Percentiles rank a stretch among this genome's conserved stretches.
Evolutionary conservation across 2,888 invertebrate genomes (phyloP).

Genomic region (Agapetus fuscipes): DNA sequence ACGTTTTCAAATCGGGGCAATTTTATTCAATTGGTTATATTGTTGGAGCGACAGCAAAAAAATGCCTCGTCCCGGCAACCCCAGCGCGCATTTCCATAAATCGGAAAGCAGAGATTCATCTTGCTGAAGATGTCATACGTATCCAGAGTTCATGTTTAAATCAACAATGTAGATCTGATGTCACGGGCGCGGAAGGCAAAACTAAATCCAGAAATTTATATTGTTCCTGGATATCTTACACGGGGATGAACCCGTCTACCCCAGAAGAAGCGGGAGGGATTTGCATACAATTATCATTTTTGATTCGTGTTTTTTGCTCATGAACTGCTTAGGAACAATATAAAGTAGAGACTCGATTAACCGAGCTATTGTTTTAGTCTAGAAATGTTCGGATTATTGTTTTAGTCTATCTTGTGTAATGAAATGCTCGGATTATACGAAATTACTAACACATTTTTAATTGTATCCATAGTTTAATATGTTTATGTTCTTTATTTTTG

Average conservation of each 20-base stretch:
- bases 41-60: background rate
- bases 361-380: too few species aligned
- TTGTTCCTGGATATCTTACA: constrained; percentile 10
- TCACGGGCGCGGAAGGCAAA: constrained; percentile 4
- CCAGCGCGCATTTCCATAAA: background rate
- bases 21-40: background rate
- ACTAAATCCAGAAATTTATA: constrained; percentile 17
- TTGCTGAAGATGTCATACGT: constrained; percentile 19
- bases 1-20: too few species aligned
- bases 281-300: constrained; percentile 50
- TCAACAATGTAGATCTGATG: constrained; percentile 20
- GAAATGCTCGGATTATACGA: too few species aligned
- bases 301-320: constrained; percentile 44
- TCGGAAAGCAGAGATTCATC: constrained; percentile 13
- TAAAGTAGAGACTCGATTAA: too few species aligned
- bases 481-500: too few species aligned
- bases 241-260: background rate
- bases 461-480: too few species aligned
- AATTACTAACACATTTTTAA: too few species aligned
- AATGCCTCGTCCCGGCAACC: background rate
- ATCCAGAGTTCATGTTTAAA: constrained; percentile 20
- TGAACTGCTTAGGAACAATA: constrained; percentile 4
- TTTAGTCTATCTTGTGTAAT: too few species aligned
- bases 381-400: too few species aligned
- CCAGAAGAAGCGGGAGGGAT: constrained; percentile 26